These are phyloP conservation scores for Siphonodentalium dalli DNA, from an alignment of 2,888 invertebrate genomes.

Conservation along the genomic window DNA sequence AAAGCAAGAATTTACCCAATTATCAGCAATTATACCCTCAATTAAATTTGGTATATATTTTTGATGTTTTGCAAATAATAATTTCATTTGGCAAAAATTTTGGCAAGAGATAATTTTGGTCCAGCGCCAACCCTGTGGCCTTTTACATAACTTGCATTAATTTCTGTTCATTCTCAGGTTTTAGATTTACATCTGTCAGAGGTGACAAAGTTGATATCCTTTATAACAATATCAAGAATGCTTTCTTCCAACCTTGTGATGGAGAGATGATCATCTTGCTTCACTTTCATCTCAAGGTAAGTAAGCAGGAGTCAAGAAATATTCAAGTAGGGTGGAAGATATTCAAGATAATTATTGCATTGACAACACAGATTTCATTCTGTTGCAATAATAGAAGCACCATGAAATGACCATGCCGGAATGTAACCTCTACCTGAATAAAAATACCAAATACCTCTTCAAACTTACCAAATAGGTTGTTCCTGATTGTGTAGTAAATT, in stretches of 20 bases:
- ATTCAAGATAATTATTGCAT: not conserved
- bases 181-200: constrained; percentile 94
- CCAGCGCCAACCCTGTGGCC: no score
- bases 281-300: constrained; percentile 93
- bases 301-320: not conserved
- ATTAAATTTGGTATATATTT: no score
- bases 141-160: not conserved
- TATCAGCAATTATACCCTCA: no score
- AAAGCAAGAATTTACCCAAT: no score
- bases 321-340: not conserved
- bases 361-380: not conserved
- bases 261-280: constrained; percentile 99
- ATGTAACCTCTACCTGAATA: no score
- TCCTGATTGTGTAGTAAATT: no score
- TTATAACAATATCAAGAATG: constrained; percentile 99
- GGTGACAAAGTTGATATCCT: constrained; percentile 99
- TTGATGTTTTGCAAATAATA: no score
- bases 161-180: constrained; percentile 60
- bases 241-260: constrained; percentile 99
- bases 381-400: not conserved
- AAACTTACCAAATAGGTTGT: no score
- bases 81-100: no score
- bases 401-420: no score
- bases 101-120: no score
- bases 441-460: no score